These are phyloP conservation scores for Trichonephila clavata DNA, from an alignment of 1,140 invertebrate genomes.

Conservation along the genomic window DNA sequence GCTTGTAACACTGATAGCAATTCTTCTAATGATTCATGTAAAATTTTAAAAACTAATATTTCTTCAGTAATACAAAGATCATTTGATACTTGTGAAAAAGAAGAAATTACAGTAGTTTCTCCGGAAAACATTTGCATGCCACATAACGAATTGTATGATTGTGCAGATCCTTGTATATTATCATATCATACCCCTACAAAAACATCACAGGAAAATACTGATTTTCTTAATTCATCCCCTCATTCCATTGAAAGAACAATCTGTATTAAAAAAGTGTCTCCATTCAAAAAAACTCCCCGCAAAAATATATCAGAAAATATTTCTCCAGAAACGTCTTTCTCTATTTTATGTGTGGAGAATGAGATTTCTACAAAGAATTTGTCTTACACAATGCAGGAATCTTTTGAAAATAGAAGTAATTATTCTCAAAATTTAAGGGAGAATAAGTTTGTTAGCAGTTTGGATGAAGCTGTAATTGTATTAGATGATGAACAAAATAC, in stretches of 20 bases:
- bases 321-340: neutral
- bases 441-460: neutral
- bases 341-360: neutral
- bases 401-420: neutral
- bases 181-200: neutral
- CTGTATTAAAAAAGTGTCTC: neutral
- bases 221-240: neutral
- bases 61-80: neutral
- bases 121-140: neutral
- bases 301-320: neutral
- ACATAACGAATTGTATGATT: neutral
- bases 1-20: neutral
- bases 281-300: neutral
- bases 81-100: neutral
- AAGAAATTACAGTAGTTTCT: neutral
- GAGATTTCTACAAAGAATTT: neutral
- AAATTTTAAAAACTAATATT: conserved; percentile 34
- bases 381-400: neutral
- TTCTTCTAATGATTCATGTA: conserved; percentile 61
- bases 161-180: neutral
- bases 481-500: neutral
- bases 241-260: neutral
- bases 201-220: neutral
- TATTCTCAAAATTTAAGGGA: neutral
- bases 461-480: neutral